Conservation (phyloP, 2,797 vertebrate species). For the Brachyrhaphis roseni region DNA sequence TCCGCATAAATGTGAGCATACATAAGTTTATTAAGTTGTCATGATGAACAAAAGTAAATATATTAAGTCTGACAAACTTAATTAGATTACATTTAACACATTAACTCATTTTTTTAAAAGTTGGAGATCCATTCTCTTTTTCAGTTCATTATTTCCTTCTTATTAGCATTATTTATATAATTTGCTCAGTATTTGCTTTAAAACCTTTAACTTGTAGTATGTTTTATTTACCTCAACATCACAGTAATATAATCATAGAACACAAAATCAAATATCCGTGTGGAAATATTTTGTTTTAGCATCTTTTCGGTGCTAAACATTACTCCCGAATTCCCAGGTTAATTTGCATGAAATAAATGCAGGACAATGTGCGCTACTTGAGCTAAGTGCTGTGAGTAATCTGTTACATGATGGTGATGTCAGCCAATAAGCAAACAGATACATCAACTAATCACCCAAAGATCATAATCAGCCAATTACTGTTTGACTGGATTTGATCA, state of each 20-base stretch:
- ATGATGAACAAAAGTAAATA: no score
- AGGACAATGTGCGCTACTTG: background rate
- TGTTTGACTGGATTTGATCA: background rate
- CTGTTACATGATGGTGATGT: background rate
- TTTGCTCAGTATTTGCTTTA: background rate
- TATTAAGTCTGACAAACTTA: no score
- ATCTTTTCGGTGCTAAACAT: background rate
- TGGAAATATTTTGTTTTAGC: background rate
- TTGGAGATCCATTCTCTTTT: no score
- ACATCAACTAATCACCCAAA: background rate
- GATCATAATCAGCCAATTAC: background rate
- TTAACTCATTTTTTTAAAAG: background rate
- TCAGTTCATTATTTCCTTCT: background rate
- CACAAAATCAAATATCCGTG: background rate
- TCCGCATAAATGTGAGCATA: no score
- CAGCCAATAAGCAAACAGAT: background rate
- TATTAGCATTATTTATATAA: background rate
- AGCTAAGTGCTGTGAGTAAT: background rate
- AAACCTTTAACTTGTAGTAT: background rate
- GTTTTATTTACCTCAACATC: background rate
- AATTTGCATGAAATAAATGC: background rate
- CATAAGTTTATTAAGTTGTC: no score
- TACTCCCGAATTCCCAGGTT: background rate
- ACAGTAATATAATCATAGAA: background rate
- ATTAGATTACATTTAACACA: no score